A percentile compares a stretch with the other conserved stretches of the same genome.
Conservation (phyloP, 2,888 invertebrate genomes). For the Conomelus anceps region DNA sequence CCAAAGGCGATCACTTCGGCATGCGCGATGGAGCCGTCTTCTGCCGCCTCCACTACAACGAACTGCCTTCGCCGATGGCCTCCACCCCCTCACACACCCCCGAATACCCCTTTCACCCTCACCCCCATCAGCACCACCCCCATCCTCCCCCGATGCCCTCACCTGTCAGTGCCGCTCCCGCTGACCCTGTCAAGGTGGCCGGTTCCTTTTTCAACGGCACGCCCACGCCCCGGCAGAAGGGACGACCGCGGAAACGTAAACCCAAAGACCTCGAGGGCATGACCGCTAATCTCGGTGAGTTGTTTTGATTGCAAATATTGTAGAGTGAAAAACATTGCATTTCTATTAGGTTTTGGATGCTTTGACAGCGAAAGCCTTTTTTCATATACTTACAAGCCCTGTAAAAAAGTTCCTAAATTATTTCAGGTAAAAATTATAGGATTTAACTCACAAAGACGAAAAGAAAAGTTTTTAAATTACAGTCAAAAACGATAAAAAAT, state of each 20-base stretch:
- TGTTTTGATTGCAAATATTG: not conserved
- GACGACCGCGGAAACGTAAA: slow-evolving; percentile 86
- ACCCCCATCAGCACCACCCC: slow-evolving; percentile 44
- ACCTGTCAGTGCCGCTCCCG: slow-evolving; percentile 27
- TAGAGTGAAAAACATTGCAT: not conserved
- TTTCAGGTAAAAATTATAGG: too few species aligned
- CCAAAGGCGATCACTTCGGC: slow-evolving; percentile 92
- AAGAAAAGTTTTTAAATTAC: too few species aligned
- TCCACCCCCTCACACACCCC: slow-evolving; percentile 20
- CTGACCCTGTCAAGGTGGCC: slow-evolving; percentile 31
- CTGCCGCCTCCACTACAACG: slow-evolving; percentile 68
- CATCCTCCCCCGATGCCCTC: slow-evolving; percentile 25
- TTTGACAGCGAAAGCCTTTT: too few species aligned
- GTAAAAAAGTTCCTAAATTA: too few species aligned
- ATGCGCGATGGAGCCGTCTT: slow-evolving; percentile 82
- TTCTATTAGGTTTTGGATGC: not conserved
- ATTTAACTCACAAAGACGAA: too few species aligned
- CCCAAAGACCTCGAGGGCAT: slow-evolving; percentile 82
- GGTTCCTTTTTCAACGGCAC: slow-evolving; percentile 51
- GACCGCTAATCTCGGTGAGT: slow-evolving; percentile 78
- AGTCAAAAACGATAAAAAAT: too few species aligned
- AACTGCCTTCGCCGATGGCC: slow-evolving; percentile 39
- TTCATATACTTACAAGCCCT: too few species aligned
- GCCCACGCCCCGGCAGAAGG: slow-evolving; percentile 79
- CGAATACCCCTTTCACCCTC: slow-evolving; percentile 43